These are phyloP conservation scores for Pachydiplax longipennis DNA, from an alignment of 2,888 invertebrate genomes.

Conservation along the genomic window DNA sequence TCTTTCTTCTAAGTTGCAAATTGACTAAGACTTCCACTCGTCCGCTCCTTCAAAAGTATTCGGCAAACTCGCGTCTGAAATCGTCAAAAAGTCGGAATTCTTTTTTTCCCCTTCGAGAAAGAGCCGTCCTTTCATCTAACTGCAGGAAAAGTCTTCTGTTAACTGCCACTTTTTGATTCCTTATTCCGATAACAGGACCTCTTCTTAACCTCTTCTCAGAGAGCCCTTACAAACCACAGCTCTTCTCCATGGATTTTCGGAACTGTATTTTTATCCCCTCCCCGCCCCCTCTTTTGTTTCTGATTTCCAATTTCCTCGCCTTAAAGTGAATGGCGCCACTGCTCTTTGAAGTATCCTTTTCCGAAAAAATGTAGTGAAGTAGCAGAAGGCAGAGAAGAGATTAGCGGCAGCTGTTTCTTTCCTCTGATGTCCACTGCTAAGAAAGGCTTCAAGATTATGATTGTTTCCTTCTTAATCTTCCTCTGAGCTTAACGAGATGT, in stretches of 20 bases:
- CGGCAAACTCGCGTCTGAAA: background rate
- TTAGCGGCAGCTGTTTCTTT: background rate
- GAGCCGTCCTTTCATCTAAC: background rate
- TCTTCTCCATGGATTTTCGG: background rate
- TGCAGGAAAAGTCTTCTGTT: background rate
- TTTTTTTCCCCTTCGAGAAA: background rate
- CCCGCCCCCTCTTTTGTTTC: background rate
- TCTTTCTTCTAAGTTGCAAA: background rate
- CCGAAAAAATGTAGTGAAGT: background rate
- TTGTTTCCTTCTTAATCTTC: background rate
- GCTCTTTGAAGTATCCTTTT: background rate
- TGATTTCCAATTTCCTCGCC: constrained; percentile 5
- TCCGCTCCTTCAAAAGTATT: background rate
- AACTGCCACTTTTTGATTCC: background rate
- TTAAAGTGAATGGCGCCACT: background rate
- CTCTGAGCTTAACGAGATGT: background rate
- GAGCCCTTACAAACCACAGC: background rate
- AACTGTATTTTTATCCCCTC: background rate
- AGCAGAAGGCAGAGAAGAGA: background rate
- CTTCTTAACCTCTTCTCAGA: background rate
- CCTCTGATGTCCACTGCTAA: background rate
- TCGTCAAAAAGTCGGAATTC: background rate
- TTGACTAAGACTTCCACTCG: background rate
- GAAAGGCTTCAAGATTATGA: background rate
- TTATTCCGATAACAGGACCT: background rate